These are phyloP conservation scores for Meriones psammophilus DNA, from an alignment of 2,797 vertebrate genomes.

Conservation along the genomic window DNA sequence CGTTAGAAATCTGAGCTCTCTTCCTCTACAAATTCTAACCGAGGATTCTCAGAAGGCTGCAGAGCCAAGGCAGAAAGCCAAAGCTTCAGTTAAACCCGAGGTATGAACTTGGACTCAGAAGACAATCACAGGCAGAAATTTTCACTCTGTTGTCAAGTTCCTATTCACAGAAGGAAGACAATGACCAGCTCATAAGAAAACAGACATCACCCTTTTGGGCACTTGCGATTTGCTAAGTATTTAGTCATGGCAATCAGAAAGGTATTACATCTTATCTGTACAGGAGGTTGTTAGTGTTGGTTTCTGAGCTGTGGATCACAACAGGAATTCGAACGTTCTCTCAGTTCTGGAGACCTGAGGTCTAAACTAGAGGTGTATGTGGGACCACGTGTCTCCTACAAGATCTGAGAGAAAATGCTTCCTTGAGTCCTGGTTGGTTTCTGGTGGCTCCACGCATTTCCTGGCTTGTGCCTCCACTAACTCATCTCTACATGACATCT, in stretches of 20 bases:
- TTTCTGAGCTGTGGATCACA: not conserved
- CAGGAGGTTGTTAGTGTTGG: not conserved
- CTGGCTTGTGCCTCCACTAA: not conserved
- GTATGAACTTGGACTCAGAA: not conserved
- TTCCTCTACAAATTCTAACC: not conserved
- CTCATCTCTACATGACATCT: not conserved
- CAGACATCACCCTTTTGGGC: not conserved
- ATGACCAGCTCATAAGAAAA: not conserved
- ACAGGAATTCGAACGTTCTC: not conserved
- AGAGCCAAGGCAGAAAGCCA: not conserved
- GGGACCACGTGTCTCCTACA: not conserved
- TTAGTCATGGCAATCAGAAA: not conserved
- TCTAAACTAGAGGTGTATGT: not conserved
- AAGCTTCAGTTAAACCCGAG: not conserved
- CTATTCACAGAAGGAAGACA: slow-evolving; percentile 36
- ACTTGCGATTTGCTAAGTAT: not conserved
- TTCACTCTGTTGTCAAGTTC: not conserved
- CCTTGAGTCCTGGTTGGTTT: not conserved
- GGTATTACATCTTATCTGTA: not conserved
- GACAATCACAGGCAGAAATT: not conserved
- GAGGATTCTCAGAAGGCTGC: not conserved
- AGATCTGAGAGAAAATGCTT: not conserved
- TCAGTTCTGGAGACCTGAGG: not conserved
- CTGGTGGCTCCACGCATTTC: not conserved
- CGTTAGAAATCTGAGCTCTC: not conserved